These are phyloP conservation scores for Eretmocerus hayati DNA, from an alignment of 2,888 invertebrate species.

Conservation along the genomic window DNA sequence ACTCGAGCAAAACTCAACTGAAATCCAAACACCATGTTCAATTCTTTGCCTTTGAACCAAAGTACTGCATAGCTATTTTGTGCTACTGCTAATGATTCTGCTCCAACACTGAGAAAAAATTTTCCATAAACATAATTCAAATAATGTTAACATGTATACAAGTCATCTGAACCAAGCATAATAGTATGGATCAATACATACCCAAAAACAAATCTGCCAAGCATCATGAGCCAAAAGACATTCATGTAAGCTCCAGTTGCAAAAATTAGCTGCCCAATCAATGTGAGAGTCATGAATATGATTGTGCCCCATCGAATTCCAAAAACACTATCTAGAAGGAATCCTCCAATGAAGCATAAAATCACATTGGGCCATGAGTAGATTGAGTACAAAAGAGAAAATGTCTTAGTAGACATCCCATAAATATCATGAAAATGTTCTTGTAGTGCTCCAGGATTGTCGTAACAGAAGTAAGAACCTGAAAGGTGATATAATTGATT, in stretches of 20 bases:
- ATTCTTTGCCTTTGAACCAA: constrained; percentile 96
- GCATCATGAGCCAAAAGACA: constrained; percentile 80
- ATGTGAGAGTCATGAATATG: constrained; percentile 80
- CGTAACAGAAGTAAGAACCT: constrained; percentile 98
- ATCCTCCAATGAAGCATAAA: constrained; percentile 92
- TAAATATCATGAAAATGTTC: constrained; percentile 79
- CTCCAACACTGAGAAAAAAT: constrained; percentile 66
- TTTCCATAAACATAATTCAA: neutral
- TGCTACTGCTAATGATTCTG: constrained; percentile 92
- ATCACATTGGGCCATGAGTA: constrained; percentile 98
- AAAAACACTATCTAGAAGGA: constrained; percentile 89
- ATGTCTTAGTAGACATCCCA: constrained; percentile 71
- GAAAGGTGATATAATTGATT: constrained; percentile 30
- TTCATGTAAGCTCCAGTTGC: constrained; percentile 75
- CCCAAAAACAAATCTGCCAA: constrained; percentile 94
- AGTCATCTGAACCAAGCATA: neutral
- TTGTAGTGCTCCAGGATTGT: constrained; percentile 89
- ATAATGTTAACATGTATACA: too few species aligned
- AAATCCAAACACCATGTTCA: constrained; percentile 97
- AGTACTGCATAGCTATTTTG: constrained; percentile 96
- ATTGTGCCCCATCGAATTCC: constrained; percentile 89
- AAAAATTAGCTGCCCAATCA: constrained; percentile 83
- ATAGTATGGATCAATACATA: constrained; percentile 41
- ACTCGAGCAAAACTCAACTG: constrained; percentile 91
- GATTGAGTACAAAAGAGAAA: constrained; percentile 82